Evolutionary conservation across 2,113 vertebrate species (phyloP), one percentile per base, ranked within the genome.

Genomic region (Aspiorhynchus laticeps): DNA sequence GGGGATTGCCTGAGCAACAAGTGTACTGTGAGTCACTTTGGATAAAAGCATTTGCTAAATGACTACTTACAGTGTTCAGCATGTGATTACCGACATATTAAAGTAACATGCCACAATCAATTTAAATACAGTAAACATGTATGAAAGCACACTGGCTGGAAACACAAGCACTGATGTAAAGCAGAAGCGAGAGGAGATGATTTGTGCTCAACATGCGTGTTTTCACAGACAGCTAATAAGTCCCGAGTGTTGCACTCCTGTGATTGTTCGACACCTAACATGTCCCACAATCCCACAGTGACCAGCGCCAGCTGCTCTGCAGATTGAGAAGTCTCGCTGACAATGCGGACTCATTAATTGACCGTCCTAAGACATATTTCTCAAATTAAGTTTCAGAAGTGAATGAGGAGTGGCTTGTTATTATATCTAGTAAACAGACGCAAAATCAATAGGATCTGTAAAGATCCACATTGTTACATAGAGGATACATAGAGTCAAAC

Each of bases 1-100:
- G 41, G 43, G 63, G 65, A 53, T 7, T 51, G 19, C 31, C 65
- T 33, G 7, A 71, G 63, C 28, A 69, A 69, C 63, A 83, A 51
- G 81, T 83, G 43, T 24, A 83, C 63, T 15, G 41, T 36, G 6
- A 83, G 43, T 69, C 80, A 69, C 43, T 83, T 51, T 33, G 19
- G 28, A 51, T 83, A 83, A 71, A 71, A 83, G 80, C 41, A 7
- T 69, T 11, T 83, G 63, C 41, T 69, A 83, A 83, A 69, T 69
- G 26, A 48, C 80, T 48, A 48, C 61, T 33, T 48, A 82, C 24
- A 21, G 15, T 83, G 43, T 71, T 24, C 41, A 51, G 65, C 43
- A 7, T 51, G 63, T 31, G 28, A 67, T 82, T 46, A 67, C 41
- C 3, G 26, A 46, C 80, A 67, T 63, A 38, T 65, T 28, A 65